Base-by-base conservation (phyloP, 2,888 invertebrate species). In the Scaptomyza tumidula region DNA sequence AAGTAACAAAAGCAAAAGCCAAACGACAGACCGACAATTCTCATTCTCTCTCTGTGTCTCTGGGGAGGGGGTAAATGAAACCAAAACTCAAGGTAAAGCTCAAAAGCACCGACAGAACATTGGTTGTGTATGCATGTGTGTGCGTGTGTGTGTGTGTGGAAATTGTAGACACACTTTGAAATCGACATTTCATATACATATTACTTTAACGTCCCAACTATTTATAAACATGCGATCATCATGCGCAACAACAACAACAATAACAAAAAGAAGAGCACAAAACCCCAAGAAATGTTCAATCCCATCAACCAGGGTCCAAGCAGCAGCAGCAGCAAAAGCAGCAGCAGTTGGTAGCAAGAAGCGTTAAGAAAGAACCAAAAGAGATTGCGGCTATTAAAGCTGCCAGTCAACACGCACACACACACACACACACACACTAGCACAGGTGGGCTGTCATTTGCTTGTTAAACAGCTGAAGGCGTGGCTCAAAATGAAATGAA, bases 211-310 rank as follows among this genome's bases (percentile, higher is more conserved):
- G 73, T 70, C 46, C 64, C 71, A 68, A 87, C 83, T 87, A 84
- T 88, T 84, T 84, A 86, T 88, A 84, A 88, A 73, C 83, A 84
- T 84, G 88, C 86, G 83, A 88, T 88, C 83, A 83, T 79, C 86
- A 67, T 49, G 75, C 62, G 75, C 35, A 11, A n/a, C 7, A 24
- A 39, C 37, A 37, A n/a, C 37, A 33, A 7, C 29, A 33, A 19
- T 1, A 43, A 19, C 6, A 44, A 27, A 53, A 14, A 44, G 27
- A 54, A 58, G 56, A 61, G 53, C 57, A 60, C 16, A 33, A 33
- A 52, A 24, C 24, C 57, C 35, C 59, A 64, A 71, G 63, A 75
- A 73, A 74, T 68, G 55, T 60, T 69, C 63, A 52, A 59, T 59
- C 59, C 64, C 65, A 24, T 24, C 35, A 58, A 43, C 53, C n/a